Base-by-base conservation (phyloP, 1,140 invertebrate species). In the Nilaparvata lugens region DNA sequence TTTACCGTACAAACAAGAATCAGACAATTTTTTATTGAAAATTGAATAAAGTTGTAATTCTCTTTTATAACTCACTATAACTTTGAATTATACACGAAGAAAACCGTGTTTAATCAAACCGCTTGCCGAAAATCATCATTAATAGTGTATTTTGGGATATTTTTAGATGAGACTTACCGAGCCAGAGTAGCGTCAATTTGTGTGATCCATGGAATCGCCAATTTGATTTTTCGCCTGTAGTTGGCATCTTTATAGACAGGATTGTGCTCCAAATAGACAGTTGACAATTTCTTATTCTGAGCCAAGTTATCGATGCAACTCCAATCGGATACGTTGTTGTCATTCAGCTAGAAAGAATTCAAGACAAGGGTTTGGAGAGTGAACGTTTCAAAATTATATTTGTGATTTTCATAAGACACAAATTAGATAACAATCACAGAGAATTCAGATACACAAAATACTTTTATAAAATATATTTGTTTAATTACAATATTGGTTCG, bases 111-210 rank as follows among this genome's bases (percentile, higher is more conserved):
- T 52, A 13, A 11, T n/a, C 21, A 16, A 52, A 52, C 11, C 11
- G 52, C n/a, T 52, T 42, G 40, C 11, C 11, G n/a, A 42, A 42
- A 11, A 42, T 42, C 11, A n/a, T 13, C 40, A 42, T n/a, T 42
- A n/a, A n/a, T n/a, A n/a, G n/a, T n/a, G n/a, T n/a, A n/a, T 42
- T n/a, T 42, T 13, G 40, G 40, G 40, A 13, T 42, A 42, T 42
- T 42, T 42, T 11, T 42, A 21, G 11, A 21, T 21, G 31, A 35
- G 21, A 21, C 45, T 31, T 74, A 82, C 79, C 81, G 81, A 75
- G 91, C 94, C 62, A 95, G 74, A 28, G 94, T 97, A 6, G 96
- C 95, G 80, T 99, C 97, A 64, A 99, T 91, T 74, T 98, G 95
- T 54, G 81, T 79, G 19, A 99, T 75, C 69, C 86, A 86, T 0